Percentiles rank a stretch among this genome's conserved stretches.
These are phyloP conservation scores for Forbesichthys agassizii DNA, from an alignment of 2,113 vertebrate species.

Conservation along the genomic window DNA sequence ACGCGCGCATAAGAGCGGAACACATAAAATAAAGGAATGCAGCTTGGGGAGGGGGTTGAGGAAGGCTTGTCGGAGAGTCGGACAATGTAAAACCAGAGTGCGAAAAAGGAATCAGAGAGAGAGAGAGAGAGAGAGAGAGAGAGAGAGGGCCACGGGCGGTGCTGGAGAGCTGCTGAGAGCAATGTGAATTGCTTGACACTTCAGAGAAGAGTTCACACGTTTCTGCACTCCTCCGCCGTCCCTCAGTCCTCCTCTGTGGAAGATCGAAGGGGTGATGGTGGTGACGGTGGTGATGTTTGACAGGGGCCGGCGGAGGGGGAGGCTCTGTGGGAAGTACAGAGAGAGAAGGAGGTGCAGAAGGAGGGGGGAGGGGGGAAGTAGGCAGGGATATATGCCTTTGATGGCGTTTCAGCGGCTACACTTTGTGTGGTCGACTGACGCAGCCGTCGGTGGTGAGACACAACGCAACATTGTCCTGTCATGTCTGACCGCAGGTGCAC, in stretches of 20 bases:
- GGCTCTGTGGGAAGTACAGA: background rate
- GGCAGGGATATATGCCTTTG: conserved; percentile 31
- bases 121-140: conserved; percentile 4
- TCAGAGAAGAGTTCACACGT: too few relatives aligned
- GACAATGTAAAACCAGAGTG: background rate
- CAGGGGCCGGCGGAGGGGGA: conserved; percentile 19
- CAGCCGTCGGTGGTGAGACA: conserved; percentile 31
- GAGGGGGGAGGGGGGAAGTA: conserved; percentile 18
- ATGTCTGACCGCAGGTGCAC: too few relatives aligned
- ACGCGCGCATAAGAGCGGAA: too few relatives aligned
- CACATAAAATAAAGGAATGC: too few relatives aligned
- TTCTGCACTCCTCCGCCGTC: too few relatives aligned
- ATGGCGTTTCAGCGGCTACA: conserved; percentile 20
- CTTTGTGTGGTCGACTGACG: conserved; percentile 3
- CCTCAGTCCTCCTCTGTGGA: background rate
- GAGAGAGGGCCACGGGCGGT: background rate
- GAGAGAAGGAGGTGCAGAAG: conserved; percentile 24
- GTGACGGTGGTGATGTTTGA: background rate
- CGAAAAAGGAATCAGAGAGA: background rate
- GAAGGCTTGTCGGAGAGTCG: background rate
- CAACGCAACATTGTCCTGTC: conserved; percentile 8
- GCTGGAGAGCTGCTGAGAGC: too few relatives aligned
- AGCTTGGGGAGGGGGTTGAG: background rate
- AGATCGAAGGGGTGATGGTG: background rate
- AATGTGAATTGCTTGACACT: too few relatives aligned